Base-by-base conservation (phyloP, 2,797 vertebrate genomes). In the Chanos chanos region DNA sequence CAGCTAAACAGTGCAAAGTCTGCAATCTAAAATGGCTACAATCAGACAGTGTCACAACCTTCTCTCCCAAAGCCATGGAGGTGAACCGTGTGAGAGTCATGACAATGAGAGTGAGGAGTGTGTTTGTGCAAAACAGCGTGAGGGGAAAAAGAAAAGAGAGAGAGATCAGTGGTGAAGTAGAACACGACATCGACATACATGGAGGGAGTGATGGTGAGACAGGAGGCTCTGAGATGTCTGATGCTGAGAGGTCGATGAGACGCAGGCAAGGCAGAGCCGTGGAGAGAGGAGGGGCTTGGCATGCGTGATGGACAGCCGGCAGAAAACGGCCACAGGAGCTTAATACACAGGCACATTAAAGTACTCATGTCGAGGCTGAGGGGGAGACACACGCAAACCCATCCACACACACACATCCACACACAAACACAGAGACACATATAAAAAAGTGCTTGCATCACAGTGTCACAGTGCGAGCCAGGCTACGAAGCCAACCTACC, bases 301-400 rank as follows among this genome's bases (percentile, higher is more conserved):
- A 89, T 89, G 86, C 86, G 85, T 85, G 88, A 82, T 76, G 87
- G 86, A 83, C 79, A 56, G 66, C 66, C 85, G 81, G 89, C 85
- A 81, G n/a, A 84, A 83, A 72, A 86, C 76, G 85, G 86, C 79
- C 73, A 86, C 87, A 87, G 92, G 89, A 92, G 86, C 85, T 98
- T 94, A 98, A 91, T 96, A 98, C 88, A 98, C 94, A 87, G 94
- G 94, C 82, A 97, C 92, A 89, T 93, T 96, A 95, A 98, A 98
- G 92, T 94, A 98, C 89, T 98, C 94, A 90, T 97, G 94, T 73
- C 92, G 94, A 83, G 94, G 95, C 96, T 98, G 81, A 85, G 78
- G 81, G 78, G 56, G 61, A 71, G 10, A 67, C 40, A 66, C 58
- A 61, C 34, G 61, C 41, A 57, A 45, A 49, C 43, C 54, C n/a